Evolutionary conservation across 1,140 invertebrate species (phyloP).

Genomic region (Lasioglossum albipes): DNA sequence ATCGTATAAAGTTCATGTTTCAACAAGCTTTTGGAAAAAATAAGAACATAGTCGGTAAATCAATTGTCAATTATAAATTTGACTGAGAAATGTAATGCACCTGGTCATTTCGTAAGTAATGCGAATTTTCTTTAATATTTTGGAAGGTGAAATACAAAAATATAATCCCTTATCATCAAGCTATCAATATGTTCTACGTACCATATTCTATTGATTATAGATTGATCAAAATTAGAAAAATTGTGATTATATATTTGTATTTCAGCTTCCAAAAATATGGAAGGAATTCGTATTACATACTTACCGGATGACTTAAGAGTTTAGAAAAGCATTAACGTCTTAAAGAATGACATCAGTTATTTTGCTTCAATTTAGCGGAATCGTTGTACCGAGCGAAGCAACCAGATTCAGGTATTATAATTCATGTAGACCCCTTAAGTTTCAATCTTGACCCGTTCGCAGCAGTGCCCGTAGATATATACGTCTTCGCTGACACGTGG

Average conservation of each 20-base stretch:
- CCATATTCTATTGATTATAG: no score
- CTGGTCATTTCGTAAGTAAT: no score
- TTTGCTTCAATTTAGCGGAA: slow-evolving; percentile 24
- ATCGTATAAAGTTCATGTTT: slow-evolving; percentile 19
- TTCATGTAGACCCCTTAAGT: slow-evolving; percentile 41
- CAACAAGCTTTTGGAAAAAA: slow-evolving; percentile 9
- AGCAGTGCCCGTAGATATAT: slow-evolving; percentile 65
- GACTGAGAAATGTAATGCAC: no score
- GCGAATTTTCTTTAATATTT: no score
- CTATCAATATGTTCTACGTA: no score
- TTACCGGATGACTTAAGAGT: no score
- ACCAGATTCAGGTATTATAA: slow-evolving; percentile 20
- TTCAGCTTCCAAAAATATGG: no score
- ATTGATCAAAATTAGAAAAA: no score
- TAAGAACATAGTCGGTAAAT: slow-evolving; percentile 6
- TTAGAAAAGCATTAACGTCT: background rate
- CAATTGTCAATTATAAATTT: background rate
- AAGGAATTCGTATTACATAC: no score
- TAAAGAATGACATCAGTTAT: background rate
- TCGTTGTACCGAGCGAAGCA: slow-evolving; percentile 21
- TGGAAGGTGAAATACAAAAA: no score
- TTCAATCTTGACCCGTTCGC: slow-evolving; percentile 32
- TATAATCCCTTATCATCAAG: no score
- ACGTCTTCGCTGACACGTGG: slow-evolving; percentile 75
- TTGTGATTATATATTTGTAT: no score